Base-by-base conservation (phyloP, 2,113 vertebrate genomes). In the Phrynosoma platyrhinos region DNA sequence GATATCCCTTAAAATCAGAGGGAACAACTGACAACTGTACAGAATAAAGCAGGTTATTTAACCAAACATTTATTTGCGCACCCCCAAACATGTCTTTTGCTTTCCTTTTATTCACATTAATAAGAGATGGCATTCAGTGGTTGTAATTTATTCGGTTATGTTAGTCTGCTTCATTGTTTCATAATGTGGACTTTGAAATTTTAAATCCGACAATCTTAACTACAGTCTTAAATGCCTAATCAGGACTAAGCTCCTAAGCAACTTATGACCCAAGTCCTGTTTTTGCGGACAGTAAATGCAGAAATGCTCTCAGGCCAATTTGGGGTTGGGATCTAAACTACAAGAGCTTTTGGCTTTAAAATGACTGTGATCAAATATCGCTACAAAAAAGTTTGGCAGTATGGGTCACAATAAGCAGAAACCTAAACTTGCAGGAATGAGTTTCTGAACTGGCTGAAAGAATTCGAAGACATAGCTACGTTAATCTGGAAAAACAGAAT, bases 141-240 rank as follows among this genome's bases (percentile, higher is more conserved):
- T 10, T 80, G 25, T 36, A 81, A 32, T 75, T 89, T 81, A 47
- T 52, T 75, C 55, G 47, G 58, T 52, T 32, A 71, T 68, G 42
- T 66, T 25, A 42, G 82, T 53, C 32, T 47, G 25, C 47, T 88
- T 88, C 75, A 47, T 32, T 88, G 27, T 72, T 76, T 84, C 75
- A 58, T 79, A 84, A 62, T 42, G 52, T 62, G 75, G 82, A 72
- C 76, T 79, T 84, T 84, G 52, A 88, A 42, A 69, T 71, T 40
- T 47, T 84, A 84, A 88, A 84, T 79, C 52, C 32, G 69, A 68
- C 47, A 55, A 58, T 42, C 62, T 66, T 71, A 74, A 71, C 55
- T 40, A 52, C 42, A 85, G 85, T 85, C 21, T 89, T 72, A 89
- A 89, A 85, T 66, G 23, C 79, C 71, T 82, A 82, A 76, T 77